phyloP scores from a whole-genome alignment of 2,113 vertebrate species.

The Sorex araneus region DNA sequence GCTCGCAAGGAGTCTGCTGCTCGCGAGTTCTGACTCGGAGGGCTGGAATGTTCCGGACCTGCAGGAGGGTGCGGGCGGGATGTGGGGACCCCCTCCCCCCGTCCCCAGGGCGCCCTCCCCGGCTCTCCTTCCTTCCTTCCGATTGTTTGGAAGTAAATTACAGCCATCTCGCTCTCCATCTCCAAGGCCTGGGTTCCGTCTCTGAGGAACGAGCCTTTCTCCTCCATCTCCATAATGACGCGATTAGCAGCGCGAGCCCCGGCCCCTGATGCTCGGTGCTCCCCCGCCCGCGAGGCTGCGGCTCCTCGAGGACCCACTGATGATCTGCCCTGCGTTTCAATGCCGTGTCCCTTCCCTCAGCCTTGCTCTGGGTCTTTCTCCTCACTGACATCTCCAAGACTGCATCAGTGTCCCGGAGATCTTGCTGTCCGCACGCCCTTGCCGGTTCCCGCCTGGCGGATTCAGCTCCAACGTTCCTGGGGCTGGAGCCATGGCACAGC shows the following conservation, averaged over 20 bases:
- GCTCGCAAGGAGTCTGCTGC: neutral
- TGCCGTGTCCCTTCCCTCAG: neutral
- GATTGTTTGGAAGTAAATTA: neutral
- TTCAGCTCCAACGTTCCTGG: slow-evolving; percentile 21
- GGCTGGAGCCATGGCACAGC: too few species aligned
- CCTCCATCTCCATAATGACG: neutral
- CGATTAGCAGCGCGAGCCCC: neutral
- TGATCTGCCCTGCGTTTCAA: neutral
- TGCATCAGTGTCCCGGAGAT: neutral
- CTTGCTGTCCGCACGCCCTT: neutral
- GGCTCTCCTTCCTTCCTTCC: neutral
- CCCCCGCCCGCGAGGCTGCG: too few species aligned
- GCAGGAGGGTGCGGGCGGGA: neutral
- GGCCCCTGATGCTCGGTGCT: neutral
- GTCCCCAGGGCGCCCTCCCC: accelerated
- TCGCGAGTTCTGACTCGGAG: neutral
- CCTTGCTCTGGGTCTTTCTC: slow-evolving; percentile 38
- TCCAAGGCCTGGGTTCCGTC: neutral
- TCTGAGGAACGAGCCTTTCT: neutral
- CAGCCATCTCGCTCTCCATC: neutral
- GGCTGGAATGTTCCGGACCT: neutral
- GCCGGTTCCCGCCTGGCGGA: neutral
- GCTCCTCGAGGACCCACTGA: neutral
- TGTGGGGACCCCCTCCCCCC: too few species aligned
- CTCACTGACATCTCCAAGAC: slow-evolving; percentile 32